Evolutionary conservation across 53 echinoderm and acorn worm genomes (phyloP).

Genomic region (Arbacia lixula): DNA sequence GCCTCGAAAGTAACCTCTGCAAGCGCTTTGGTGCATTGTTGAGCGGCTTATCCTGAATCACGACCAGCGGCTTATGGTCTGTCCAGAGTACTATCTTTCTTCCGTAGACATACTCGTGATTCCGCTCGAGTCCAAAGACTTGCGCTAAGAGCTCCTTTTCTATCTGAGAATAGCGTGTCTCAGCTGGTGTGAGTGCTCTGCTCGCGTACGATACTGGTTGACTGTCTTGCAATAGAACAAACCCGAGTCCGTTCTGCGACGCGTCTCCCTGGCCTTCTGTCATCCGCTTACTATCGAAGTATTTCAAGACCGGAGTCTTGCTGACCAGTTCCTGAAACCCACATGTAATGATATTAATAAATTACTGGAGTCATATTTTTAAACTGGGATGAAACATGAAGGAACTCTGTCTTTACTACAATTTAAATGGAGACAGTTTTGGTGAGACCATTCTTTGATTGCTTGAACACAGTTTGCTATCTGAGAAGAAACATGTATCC

Average conservation of each 20-base stretch:
- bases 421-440: too few species aligned
- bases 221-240: conserved; percentile 62
- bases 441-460: too few species aligned
- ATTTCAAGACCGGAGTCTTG: conserved; percentile 46
- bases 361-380: too few species aligned
- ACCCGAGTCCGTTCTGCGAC: conserved; percentile 72
- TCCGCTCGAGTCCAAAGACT: conserved; percentile 64
- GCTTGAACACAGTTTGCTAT: too few species aligned
- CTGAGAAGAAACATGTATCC: too few species aligned
- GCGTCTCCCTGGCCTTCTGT: conserved; percentile 86
- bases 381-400: too few species aligned
- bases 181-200: conserved; percentile 59
- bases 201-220: conserved; percentile 78
- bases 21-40: conserved; percentile 65
- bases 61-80: conserved; percentile 69
- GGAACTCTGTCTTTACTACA: too few species aligned
- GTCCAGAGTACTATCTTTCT: conserved; percentile 57
- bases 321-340: conserved; percentile 48
- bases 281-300: conserved; percentile 41
- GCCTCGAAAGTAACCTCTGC: conserved; percentile 63
- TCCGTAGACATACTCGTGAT: conserved; percentile 71
- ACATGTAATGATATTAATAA: too few species aligned
- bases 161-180: conserved; percentile 70
- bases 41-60: conserved; percentile 59
- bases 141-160: conserved; percentile 80